Percentiles rank a stretch among this genome's conserved stretches.
Conservation (phyloP, 2,797 vertebrate genomes). For the Thripadectes ignobilis region DNA sequence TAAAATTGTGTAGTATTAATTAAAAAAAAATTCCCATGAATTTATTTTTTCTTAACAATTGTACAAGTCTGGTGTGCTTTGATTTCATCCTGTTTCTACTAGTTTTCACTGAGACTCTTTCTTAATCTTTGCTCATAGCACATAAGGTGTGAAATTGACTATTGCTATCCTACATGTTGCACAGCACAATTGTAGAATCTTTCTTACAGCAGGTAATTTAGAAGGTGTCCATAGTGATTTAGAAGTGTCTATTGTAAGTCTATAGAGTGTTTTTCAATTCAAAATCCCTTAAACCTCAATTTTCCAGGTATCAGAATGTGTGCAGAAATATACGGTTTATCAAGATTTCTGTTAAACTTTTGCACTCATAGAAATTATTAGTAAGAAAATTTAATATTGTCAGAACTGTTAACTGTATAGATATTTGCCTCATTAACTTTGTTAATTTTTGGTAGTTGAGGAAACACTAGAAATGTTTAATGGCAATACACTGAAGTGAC, state of each 20-base stretch:
- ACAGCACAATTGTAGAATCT: not conserved
- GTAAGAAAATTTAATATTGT: not conserved
- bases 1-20: not conserved
- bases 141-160: not conserved
- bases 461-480: not conserved
- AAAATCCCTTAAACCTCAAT: not conserved
- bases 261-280: not conserved
- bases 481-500: not conserved
- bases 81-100: not conserved
- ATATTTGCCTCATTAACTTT: not conserved
- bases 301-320: rapidly evolving
- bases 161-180: not conserved
- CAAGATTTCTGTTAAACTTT: not conserved
- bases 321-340: not conserved
- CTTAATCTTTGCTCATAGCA: not conserved
- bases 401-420: not conserved
- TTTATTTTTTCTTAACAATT: not conserved
- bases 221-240: not conserved
- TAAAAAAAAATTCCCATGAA: not conserved
- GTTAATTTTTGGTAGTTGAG: not conserved
- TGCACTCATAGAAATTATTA: not conserved
- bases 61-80: not conserved
- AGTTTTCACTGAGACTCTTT: not conserved
- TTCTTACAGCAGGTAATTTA: not conserved
- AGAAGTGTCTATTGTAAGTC: not conserved